Conservation (phyloP, 53 echinoderm and acorn worm genomes). For the Arbacia lixula region DNA sequence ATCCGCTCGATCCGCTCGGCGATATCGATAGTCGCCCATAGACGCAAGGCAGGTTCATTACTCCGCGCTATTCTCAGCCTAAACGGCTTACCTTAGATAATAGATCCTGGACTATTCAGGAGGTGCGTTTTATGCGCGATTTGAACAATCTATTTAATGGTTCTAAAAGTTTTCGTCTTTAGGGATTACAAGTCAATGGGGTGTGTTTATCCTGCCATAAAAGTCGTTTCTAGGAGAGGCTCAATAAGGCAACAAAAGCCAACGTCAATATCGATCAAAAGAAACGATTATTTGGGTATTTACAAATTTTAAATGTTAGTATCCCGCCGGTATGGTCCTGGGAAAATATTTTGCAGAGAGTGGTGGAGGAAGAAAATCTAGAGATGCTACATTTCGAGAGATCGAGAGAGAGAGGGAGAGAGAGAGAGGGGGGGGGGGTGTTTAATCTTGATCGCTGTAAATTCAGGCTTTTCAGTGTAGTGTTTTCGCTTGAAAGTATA, state of each 20-base stretch:
- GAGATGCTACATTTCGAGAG: too few species aligned
- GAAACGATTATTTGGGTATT: constrained; percentile 26
- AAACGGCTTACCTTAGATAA: constrained; percentile 41
- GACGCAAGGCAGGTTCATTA: constrained; percentile 44
- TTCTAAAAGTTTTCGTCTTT: constrained; percentile 3
- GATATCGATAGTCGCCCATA: too few species aligned
- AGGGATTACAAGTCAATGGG: constrained; percentile 17
- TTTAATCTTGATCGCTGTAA: too few species aligned
- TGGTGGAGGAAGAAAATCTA: too few species aligned
- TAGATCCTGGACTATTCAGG: not conserved
- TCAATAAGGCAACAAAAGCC: constrained; percentile 36
- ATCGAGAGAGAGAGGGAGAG: too few species aligned
- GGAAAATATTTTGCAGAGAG: too few species aligned
- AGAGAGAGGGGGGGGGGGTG: too few species aligned
- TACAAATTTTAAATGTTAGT: too few species aligned
- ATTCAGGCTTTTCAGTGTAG: too few species aligned
- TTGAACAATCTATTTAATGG: constrained; percentile 42
- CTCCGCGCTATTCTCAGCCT: not conserved
- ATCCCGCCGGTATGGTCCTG: too few species aligned
- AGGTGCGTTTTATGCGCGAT: constrained; percentile 25
- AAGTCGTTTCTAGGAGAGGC: constrained; percentile 7
- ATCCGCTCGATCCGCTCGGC: not conserved
- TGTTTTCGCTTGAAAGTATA: too few species aligned
- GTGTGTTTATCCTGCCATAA: constrained; percentile 41
- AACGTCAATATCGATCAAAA: constrained; percentile 38